These are phyloP conservation scores for Nothobranchius furzeri DNA, from an alignment of 2,113 vertebrate genomes.

Conservation along the genomic window DNA sequence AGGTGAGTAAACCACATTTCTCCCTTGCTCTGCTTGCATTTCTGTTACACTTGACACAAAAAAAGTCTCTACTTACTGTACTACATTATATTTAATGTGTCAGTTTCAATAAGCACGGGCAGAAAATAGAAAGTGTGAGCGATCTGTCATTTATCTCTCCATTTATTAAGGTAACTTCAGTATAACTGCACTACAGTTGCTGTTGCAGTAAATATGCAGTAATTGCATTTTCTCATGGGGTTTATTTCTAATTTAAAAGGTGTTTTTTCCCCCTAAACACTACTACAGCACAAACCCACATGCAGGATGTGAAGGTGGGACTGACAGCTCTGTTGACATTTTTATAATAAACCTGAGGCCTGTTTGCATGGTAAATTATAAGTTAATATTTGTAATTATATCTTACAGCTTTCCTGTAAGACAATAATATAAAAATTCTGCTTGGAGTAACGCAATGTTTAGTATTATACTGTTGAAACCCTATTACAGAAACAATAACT, in stretches of 20 bases:
- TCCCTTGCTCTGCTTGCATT: constrained; percentile 31
- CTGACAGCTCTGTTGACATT: background rate
- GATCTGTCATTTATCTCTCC: too few relatives aligned
- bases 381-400: too few relatives aligned
- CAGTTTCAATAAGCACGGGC: too few relatives aligned
- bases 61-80: background rate
- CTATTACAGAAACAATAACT: too few relatives aligned
- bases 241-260: background rate
- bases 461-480: too few relatives aligned
- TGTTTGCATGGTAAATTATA: too few relatives aligned
- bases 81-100: too few relatives aligned
- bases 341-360: background rate
- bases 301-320: background rate
- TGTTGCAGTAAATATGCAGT: background rate
- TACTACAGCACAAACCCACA: background rate
- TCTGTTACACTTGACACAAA: constrained; percentile 24
- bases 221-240: background rate
- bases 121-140: too few relatives aligned
- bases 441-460: background rate
- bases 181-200: background rate
- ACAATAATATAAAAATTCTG: too few relatives aligned
- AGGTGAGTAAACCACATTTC: constrained; percentile 11
- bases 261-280: background rate
- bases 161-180: background rate
- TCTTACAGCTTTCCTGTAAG: too few relatives aligned